These are phyloP conservation scores for Zalophus californianus DNA, from an alignment of 2,797 vertebrate genomes.

Conservation along the genomic window DNA sequence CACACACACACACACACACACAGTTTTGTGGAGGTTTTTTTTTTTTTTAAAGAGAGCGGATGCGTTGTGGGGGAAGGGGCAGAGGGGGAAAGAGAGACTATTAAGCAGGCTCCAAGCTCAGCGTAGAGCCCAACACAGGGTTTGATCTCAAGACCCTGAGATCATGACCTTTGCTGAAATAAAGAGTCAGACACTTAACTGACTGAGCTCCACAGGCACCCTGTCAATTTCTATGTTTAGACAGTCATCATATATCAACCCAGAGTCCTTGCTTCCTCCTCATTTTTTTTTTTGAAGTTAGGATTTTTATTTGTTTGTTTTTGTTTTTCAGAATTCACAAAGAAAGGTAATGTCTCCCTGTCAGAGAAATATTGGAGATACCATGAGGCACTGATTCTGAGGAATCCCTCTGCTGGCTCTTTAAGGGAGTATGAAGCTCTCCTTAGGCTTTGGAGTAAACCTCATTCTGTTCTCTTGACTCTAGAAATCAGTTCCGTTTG, in stretches of 20 bases:
- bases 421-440: background rate
- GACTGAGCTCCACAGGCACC: background rate
- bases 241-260: background rate
- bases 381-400: background rate
- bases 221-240: background rate
- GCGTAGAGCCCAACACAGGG: background rate
- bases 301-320: conserved; percentile 59
- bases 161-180: background rate
- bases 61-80: background rate
- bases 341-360: background rate
- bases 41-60: background rate
- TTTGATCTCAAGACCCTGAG: background rate
- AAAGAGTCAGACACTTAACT: background rate
- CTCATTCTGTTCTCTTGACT: background rate
- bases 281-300: background rate
- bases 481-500: background rate
- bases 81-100: background rate
- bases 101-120: background rate
- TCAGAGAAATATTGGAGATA: background rate
- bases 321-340: conserved; percentile 21
- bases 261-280: background rate
- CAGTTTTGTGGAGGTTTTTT: background rate
- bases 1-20: background rate
- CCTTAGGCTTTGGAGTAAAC: background rate
- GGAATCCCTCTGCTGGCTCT: background rate